phyloP scores from a whole-genome alignment of 2,888 invertebrate genomes.

The Drosophila formosana region DNA sequence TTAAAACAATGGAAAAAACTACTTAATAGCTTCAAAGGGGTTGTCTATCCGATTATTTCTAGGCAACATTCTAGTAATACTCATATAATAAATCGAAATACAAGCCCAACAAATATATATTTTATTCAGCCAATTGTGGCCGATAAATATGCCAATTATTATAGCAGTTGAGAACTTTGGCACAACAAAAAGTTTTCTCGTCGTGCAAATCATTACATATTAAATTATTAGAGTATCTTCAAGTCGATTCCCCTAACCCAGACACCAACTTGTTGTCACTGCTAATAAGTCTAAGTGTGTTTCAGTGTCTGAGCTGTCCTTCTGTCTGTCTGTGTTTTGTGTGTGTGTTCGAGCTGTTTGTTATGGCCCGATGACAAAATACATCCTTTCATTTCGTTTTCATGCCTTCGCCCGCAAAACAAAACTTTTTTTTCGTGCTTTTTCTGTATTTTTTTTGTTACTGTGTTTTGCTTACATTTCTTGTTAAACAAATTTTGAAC shows the following conservation, averaged over 20 bases:
- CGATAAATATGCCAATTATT: neutral
- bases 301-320: neutral
- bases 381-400: constrained; percentile 46
- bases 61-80: too few species aligned
- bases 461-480: constrained; percentile 36
- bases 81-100: too few species aligned
- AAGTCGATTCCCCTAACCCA: neutral
- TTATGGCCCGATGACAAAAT: constrained; percentile 42
- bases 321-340: constrained; percentile 2
- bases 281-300: constrained; percentile 9
- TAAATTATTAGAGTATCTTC: constrained; percentile 19
- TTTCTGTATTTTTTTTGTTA: constrained; percentile 8
- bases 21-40: too few species aligned
- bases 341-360: constrained; percentile 15
- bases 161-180: neutral
- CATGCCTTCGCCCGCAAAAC: constrained; percentile 11
- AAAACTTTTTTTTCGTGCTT: constrained; percentile 41
- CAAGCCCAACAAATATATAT: neutral
- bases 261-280: constrained; percentile 39
- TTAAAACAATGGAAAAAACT: too few species aligned
- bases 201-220: neutral
- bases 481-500: constrained; percentile 32
- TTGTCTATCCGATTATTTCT: too few species aligned
- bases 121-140: neutral
- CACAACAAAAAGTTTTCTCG: neutral